Evolutionary conservation across 53 echinoderm and acorn worm genomes (phyloP).

Genomic region (Henricia sp.): DNA sequence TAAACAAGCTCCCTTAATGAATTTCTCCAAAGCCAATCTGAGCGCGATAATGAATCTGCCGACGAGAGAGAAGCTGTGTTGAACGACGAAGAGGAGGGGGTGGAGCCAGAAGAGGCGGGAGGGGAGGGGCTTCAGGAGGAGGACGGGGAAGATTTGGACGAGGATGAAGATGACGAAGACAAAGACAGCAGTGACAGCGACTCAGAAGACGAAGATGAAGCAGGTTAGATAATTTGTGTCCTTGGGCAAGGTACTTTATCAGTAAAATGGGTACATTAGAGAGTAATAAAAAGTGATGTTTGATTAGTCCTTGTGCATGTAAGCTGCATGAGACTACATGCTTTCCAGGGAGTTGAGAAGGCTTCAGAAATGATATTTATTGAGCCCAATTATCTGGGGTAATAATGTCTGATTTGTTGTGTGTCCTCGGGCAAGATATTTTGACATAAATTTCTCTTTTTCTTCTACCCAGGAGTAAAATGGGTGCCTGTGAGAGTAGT

Average conservation of each 20-base stretch:
- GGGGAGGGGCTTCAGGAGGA: constrained; percentile 35
- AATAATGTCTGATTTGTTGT: too few species aligned
- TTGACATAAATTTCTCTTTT: background rate
- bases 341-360: too few species aligned
- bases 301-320: too few species aligned
- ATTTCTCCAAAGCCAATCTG: constrained; percentile 26
- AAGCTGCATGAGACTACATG: too few species aligned
- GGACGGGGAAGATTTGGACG: constrained; percentile 40
- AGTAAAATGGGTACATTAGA: too few species aligned
- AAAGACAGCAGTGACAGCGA: constrained; percentile 68
- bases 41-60: constrained; percentile 74
- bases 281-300: too few species aligned
- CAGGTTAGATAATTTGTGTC: constrained; percentile 50
- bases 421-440: too few species aligned
- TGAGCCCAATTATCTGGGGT: too few species aligned
- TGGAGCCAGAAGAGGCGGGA: constrained; percentile 27
- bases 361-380: too few species aligned
- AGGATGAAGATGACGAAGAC: constrained; percentile 44
- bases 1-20: background rate
- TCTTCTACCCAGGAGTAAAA: too few species aligned
- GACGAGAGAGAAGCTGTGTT: constrained; percentile 23
- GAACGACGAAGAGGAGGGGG: constrained; percentile 23
- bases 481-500: background rate
- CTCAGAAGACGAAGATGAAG: constrained; percentile 63
- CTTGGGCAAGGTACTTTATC: too few species aligned